These are phyloP conservation scores for Actenoides lindsayi DNA, from an alignment of 2,113 vertebrate genomes.

Conservation along the genomic window DNA sequence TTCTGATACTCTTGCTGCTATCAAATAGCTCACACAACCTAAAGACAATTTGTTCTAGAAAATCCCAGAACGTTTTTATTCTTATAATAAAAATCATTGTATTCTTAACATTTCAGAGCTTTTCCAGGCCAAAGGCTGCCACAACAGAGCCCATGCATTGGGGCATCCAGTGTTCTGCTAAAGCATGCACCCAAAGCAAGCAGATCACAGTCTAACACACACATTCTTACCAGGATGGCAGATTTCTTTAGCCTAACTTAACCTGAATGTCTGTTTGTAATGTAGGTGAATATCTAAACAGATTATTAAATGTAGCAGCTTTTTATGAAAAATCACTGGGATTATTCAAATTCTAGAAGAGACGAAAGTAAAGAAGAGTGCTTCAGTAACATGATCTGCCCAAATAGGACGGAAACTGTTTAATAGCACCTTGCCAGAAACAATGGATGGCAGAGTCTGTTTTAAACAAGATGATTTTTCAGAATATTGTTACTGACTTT, in stretches of 20 bases:
- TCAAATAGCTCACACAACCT: not conserved
- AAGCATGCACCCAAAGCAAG: not conserved
- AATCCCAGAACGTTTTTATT: not conserved
- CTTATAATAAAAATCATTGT: not conserved
- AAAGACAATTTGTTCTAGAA: not conserved
- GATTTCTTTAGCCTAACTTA: not conserved
- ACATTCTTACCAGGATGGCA: not conserved
- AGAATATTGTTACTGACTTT: constrained; percentile 58
- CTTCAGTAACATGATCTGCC: not conserved
- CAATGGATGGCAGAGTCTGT: constrained; percentile 11
- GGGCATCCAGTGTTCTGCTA: not conserved
- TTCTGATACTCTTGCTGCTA: not conserved
- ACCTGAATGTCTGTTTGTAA: not conserved
- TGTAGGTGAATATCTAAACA: not conserved
- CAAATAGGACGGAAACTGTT: constrained; percentile 3
- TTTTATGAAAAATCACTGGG: not conserved
- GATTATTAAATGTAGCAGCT: constrained; percentile 1
- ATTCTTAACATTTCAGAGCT: not conserved
- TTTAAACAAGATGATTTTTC: constrained; percentile 66
- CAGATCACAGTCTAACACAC: not conserved
- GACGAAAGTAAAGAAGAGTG: not conserved
- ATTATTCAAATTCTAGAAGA: not conserved
- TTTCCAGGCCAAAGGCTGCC: not conserved
- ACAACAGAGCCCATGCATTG: fast-evolving
- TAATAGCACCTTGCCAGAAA: constrained; percentile 44